A percentile compares a stretch with the other conserved stretches of the same genome.
These are phyloP conservation scores for Scaptomyza tumidula DNA, from an alignment of 2,888 invertebrate species.

Conservation along the genomic window DNA sequence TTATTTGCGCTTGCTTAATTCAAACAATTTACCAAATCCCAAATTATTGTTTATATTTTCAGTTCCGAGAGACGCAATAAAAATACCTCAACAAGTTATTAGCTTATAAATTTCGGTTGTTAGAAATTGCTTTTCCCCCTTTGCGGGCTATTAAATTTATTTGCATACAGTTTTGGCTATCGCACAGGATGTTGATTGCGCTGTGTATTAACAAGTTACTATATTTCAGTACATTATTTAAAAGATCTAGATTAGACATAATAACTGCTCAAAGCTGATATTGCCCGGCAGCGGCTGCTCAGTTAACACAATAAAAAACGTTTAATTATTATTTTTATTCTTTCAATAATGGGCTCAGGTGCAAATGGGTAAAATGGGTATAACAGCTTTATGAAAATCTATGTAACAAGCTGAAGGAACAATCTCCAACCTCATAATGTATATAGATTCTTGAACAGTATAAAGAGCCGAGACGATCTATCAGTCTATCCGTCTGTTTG, in stretches of 20 bases:
- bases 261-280: constrained; percentile 60
- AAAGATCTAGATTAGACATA: constrained; percentile 69
- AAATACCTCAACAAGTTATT: constrained; percentile 24
- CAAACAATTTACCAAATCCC: too few relatives aligned
- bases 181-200: constrained; percentile 72
- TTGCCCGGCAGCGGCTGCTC: constrained; percentile 26
- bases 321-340: constrained; percentile 45
- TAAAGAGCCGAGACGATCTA: too few relatives aligned
- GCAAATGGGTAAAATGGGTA: neutral
- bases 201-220: constrained; percentile 33
- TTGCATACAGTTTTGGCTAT: constrained; percentile 62
- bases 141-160: constrained; percentile 41
- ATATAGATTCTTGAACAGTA: too few relatives aligned
- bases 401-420: neutral
- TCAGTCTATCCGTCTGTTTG: too few relatives aligned
- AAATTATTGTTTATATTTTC: constrained; percentile 3
- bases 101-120: constrained; percentile 35
- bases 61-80: constrained; percentile 18
- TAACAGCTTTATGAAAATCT: too few relatives aligned
- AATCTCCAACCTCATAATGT: neutral
- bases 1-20: too few relatives aligned
- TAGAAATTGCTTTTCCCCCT: neutral
- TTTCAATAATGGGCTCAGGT: constrained; percentile 10
- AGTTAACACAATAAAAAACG: constrained; percentile 56
- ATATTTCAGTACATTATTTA: constrained; percentile 57